These are phyloP conservation scores for Litoditis marina DNA, from an alignment of 2,888 invertebrate species.

Conservation along the genomic window DNA sequence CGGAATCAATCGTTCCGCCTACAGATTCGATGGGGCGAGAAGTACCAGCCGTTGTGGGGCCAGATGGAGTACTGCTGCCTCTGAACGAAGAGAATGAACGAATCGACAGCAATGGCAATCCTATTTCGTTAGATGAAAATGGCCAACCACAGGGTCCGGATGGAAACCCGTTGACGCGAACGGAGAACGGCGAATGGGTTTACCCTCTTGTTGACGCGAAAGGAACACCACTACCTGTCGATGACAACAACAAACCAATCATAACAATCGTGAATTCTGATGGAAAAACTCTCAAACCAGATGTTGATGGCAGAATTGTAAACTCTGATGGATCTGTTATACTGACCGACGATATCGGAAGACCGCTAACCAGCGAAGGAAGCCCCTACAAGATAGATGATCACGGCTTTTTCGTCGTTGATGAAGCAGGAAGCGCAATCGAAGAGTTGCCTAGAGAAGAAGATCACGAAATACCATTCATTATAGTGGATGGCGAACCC, in stretches of 20 bases:
- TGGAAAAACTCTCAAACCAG: slow-evolving; percentile 29
- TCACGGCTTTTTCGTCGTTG: slow-evolving; percentile 20
- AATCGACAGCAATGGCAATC: slow-evolving; percentile 41
- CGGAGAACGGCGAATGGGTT: slow-evolving; percentile 49
- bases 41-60: slow-evolving; percentile 28
- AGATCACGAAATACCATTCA: slow-evolving; percentile 20
- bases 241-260: neutral
- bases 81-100: slow-evolving; percentile 18
- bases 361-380: slow-evolving; percentile 10
- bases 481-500: too few species aligned
- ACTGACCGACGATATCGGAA: slow-evolving; percentile 33
- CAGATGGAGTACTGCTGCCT: slow-evolving; percentile 23
- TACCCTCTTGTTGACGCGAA: slow-evolving; percentile 30
- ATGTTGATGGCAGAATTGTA: slow-evolving; percentile 28
- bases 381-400: slow-evolving; percentile 7
- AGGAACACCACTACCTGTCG: neutral
- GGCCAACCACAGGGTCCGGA: slow-evolving; percentile 44
- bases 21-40: too few species aligned
- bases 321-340: slow-evolving; percentile 33
- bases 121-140: slow-evolving; percentile 35
- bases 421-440: too few species aligned
- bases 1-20: neutral
- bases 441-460: too few species aligned
- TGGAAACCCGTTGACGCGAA: slow-evolving; percentile 39
- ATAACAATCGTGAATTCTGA: slow-evolving; percentile 16